Base-by-base conservation (phyloP, 1,140 invertebrate genomes). In the Ditylenchus dipsaci region DNA sequence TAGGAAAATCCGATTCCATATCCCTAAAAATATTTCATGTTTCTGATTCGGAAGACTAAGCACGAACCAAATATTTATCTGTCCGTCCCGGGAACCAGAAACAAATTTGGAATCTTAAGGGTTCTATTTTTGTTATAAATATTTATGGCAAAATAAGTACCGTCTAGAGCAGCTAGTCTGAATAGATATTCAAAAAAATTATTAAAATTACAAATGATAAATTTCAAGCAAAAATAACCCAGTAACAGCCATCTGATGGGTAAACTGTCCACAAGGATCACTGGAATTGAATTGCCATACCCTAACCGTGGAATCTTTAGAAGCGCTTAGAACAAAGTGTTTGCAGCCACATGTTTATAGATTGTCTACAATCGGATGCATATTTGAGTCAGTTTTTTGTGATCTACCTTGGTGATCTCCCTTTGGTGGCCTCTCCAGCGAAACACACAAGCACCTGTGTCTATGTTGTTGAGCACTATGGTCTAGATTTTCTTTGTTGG, bases 271-370 rank as follows among this genome's bases (percentile, higher is more conserved):
- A 38, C 33, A 38, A 11, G 33, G 33, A 11, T 38, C 3, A 17
- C n/a, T 53, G 15, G n/a, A 19, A 53, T 53, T 53, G 11, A 42
- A 21, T 23, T 42, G 29, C 72, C 68, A 73, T 11, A 76, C 15
- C 26, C 42, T 19, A 26, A 75, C 61, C 23, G 42, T 74, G n/a
- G 42, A 45, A 43, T 75, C 73, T 45, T 71, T 75, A 26, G 73
- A 75, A 15, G 68, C 73, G 38, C 73, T 76, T n/a, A 75, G 49
- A 19, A 75, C 74, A 60, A 77, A 78, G 65, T 75, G 73, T 42
- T 76, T 70, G 27, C 74, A 68, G 26, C 73, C 33, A 71, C 47
- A 69, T 76, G 76, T 58, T 75, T 75, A 38, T 75, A 75, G 30
- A 71, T 45, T 7, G 67, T 71, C 69, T 71, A 47, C 75, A 71